phyloP scores from a whole-genome alignment of 2,888 invertebrate genomes.

The Drosophila infuscata region DNA sequence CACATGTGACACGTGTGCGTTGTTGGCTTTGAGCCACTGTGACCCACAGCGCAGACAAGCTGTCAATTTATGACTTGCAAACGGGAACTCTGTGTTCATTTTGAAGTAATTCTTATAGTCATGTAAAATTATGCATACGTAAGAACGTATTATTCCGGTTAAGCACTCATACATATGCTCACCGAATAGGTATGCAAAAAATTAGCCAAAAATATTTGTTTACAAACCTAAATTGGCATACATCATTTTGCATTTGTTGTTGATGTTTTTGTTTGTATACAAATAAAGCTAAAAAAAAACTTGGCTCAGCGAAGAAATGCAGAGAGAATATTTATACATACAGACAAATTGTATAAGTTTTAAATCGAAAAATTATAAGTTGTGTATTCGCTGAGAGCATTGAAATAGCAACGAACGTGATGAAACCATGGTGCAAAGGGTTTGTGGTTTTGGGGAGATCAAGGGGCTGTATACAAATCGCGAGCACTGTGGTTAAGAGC shows the following conservation, averaged over 20 bases:
- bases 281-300: slow-evolving; percentile 23
- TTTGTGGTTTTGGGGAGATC: not conserved
- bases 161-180: slow-evolving; percentile 6
- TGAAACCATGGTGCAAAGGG: slow-evolving; percentile 20
- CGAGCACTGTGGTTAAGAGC: slow-evolving; percentile 47
- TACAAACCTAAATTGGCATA: slow-evolving; percentile 45
- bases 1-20: not conserved
- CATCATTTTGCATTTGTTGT: slow-evolving; percentile 11
- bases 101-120: slow-evolving; percentile 1
- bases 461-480: slow-evolving; percentile 35
- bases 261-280: not conserved
- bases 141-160: slow-evolving; percentile 3
- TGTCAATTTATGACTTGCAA: not conserved
- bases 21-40: slow-evolving; percentile 28
- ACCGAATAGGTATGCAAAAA: slow-evolving; percentile 8
- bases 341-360: not conserved
- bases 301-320: slow-evolving; percentile 27
- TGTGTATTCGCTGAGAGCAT: slow-evolving; percentile 37
- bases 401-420: slow-evolving; percentile 28
- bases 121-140: slow-evolving; percentile 20
- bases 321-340: not conserved
- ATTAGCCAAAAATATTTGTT: slow-evolving; percentile 48
- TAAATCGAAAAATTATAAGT: slow-evolving; percentile 32
- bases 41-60: not conserved
- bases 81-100: slow-evolving; percentile 1